Conservation (phyloP, 2,888 invertebrate species). For the Saturnia japonica region DNA sequence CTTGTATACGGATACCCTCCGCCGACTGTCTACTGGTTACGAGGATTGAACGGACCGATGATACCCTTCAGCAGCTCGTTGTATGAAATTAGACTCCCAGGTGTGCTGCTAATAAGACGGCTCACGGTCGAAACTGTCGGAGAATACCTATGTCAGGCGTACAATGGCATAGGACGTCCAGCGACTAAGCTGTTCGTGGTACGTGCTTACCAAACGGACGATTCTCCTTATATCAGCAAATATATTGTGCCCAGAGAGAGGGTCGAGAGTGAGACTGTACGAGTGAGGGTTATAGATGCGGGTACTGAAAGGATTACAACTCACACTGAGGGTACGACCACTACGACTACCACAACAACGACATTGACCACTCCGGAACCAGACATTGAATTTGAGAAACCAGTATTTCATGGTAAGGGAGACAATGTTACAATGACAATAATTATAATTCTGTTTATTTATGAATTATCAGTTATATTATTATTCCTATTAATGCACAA, state of each 20-base stretch:
- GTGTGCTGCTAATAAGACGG: slow-evolving; percentile 87
- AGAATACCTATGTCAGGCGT: slow-evolving; percentile 94
- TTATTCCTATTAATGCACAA: background rate
- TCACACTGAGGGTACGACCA: slow-evolving; percentile 31
- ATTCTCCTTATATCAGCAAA: slow-evolving; percentile 51
- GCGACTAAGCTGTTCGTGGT: slow-evolving; percentile 89
- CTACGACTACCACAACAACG: slow-evolving; percentile 18
- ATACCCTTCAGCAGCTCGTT: slow-evolving; percentile 86
- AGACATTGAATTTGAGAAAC: slow-evolving; percentile 34
- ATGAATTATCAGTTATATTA: slow-evolving; percentile 5
- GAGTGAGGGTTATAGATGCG: slow-evolving; percentile 25
- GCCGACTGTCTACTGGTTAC: slow-evolving; percentile 93
- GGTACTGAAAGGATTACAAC: slow-evolving; percentile 35
- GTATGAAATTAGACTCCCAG: slow-evolving; percentile 87
- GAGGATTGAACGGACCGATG: slow-evolving; percentile 86
- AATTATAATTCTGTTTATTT: slow-evolving; percentile 5
- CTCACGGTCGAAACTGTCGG: slow-evolving; percentile 89
- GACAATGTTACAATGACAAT: slow-evolving; percentile 1
- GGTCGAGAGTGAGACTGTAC: slow-evolving; percentile 16
- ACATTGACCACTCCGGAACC: slow-evolving; percentile 16
- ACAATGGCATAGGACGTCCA: slow-evolving; percentile 89
- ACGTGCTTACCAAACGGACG: slow-evolving; percentile 87
- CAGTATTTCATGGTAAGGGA: slow-evolving; percentile 65
- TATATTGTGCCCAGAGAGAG: slow-evolving; percentile 44
- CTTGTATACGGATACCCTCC: slow-evolving; percentile 91